phyloP scores from a whole-genome alignment of 2,888 invertebrate species.

The Apotomis turbidana region DNA sequence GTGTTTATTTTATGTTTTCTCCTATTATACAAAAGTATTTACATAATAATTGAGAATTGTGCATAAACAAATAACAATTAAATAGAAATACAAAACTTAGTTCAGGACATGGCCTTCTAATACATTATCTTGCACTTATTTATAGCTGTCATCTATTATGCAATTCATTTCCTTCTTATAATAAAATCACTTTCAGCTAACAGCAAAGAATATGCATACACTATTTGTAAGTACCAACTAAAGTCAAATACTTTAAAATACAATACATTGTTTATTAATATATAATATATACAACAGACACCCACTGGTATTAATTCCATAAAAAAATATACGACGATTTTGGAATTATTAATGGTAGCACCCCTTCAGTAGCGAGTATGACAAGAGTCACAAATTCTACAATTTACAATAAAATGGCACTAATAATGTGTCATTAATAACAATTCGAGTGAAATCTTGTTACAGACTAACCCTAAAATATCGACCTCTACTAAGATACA shows the following conservation, averaged over 20 bases:
- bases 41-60: slow-evolving; percentile 85
- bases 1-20: slow-evolving; percentile 84
- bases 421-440: slow-evolving; percentile 79
- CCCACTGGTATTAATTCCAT: slow-evolving; percentile 82
- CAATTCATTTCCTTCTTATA: slow-evolving; percentile 78
- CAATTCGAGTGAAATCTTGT: slow-evolving; percentile 82
- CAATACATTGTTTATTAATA: slow-evolving; percentile 77
- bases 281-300: slow-evolving; percentile 81
- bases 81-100: slow-evolving; percentile 83
- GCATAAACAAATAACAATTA: slow-evolving; percentile 85
- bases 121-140: slow-evolving; percentile 78
- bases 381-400: slow-evolving; percentile 83
- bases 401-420: slow-evolving; percentile 84
- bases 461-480: slow-evolving; percentile 81
- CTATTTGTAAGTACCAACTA: slow-evolving; percentile 81
- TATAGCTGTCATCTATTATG: slow-evolving; percentile 82
- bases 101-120: slow-evolving; percentile 77
- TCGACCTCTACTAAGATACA: slow-evolving; percentile 71
- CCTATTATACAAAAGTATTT: slow-evolving; percentile 85
- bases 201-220: slow-evolving; percentile 79
- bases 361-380: slow-evolving; percentile 85
- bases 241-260: slow-evolving; percentile 83
- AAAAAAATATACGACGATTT: slow-evolving; percentile 83
- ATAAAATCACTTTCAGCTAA: slow-evolving; percentile 83
- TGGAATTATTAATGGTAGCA: slow-evolving; percentile 85